Evolutionary conservation across 2,113 vertebrate genomes (phyloP), one percentile per base, ranked within the genome.

Genomic region (Hydropotes inermis): DNA sequence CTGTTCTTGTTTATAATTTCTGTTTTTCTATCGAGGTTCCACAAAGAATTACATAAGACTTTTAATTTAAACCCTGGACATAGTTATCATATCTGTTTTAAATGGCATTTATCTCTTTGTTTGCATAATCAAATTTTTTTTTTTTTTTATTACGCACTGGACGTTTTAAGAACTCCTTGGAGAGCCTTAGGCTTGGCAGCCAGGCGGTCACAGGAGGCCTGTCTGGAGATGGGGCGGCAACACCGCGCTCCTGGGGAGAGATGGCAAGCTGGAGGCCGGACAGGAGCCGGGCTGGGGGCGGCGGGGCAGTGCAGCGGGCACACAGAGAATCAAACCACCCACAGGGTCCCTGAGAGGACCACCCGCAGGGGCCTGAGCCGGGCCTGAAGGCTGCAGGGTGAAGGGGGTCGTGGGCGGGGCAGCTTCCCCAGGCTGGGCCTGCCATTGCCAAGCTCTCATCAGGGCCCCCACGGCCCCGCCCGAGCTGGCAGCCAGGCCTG

Each of bases 301-400:
- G 7, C 3, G 7, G 17, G 45, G 28, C 7, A 47, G 1, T 2
- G 5, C 78, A 52, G 30, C 1, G 27, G n/a, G n/a, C 1, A 0
- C 0, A 5, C 0, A 30, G 14, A 7, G 61, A 9, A 8, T 6
- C 12, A 10, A 14, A 45, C 33, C 28, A 3, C 76, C 17, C 1
- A 17, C 60, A 5, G 23, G 8, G 25, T 33, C 36, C 64, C 5
- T 0, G 3, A 17, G 27, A 45, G 43, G 64, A 57, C 2, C 30
- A 1, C 0, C 0, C 2, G 3, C 6, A 1, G 4, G 6, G 9
- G 6, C n/a, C 54, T 74, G 28, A n/a, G 45, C 45, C 23, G 21
- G 39, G 30, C 33, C 43, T 27, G 89, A 57, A n/a, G 86, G 7
- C 17, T 4, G 14, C 1, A 2, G 43, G 28, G 43, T 8, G 52